These are phyloP conservation scores for Tauraco erythrolophus DNA, from an alignment of 2,113 vertebrate genomes.

Conservation along the genomic window DNA sequence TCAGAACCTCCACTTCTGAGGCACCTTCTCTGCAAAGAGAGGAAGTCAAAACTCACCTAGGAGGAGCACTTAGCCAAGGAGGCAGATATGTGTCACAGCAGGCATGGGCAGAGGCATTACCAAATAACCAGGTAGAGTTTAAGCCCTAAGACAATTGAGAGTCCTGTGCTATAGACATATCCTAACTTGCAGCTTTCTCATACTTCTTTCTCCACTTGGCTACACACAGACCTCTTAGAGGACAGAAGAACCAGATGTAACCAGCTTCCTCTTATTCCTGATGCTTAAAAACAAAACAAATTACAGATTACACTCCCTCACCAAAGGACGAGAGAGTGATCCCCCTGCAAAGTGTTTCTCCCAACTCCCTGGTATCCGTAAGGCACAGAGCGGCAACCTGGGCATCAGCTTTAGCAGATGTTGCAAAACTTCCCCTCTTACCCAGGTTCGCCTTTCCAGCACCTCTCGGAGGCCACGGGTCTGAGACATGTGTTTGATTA, in stretches of 20 bases:
- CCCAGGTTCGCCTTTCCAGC: neutral
- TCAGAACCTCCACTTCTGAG: neutral
- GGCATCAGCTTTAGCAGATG: neutral
- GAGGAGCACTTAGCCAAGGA: neutral
- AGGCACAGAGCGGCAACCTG: neutral
- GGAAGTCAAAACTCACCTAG: neutral
- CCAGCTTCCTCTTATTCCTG: neutral
- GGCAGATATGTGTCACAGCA: neutral
- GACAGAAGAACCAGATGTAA: neutral
- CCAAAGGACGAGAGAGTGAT: neutral
- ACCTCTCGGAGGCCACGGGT: neutral
- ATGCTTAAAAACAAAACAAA: neutral
- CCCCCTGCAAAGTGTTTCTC: neutral
- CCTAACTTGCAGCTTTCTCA: neutral
- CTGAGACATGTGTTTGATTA: neutral
- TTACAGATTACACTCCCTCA: neutral
- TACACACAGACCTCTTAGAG: neutral
- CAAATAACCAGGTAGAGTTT: neutral
- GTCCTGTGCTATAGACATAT: neutral
- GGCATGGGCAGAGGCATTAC: neutral
- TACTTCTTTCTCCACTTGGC: neutral
- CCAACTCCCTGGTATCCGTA: rapidly evolving
- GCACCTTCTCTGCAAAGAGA: neutral
- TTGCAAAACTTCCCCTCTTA: neutral
- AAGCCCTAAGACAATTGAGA: neutral